Conservation (phyloP, 2,797 vertebrate species). For the Gambelia wislizenii region DNA sequence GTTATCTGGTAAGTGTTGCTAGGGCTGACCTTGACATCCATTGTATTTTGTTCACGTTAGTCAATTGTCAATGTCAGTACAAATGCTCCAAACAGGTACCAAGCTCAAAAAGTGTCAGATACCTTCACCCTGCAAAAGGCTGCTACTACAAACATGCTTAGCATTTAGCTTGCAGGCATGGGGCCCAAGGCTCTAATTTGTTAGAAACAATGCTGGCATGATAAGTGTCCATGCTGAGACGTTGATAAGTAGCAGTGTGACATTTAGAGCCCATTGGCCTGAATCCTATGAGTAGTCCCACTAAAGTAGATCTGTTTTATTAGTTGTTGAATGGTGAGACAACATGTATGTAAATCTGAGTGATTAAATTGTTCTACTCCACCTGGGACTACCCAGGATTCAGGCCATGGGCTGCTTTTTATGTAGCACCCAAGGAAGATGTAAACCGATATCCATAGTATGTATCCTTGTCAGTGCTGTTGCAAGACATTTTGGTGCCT, state of each 20-base stretch:
- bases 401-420: no score
- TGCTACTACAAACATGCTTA: not conserved
- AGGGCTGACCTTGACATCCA: not conserved
- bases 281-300: no score
- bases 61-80: not conserved
- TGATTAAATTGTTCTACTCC: no score
- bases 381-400: no score
- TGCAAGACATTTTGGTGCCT: no score
- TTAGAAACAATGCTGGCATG: not conserved
- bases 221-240: not conserved
- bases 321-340: no score
- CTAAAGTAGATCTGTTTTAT: no score
- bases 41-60: no score
- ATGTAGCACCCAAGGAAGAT: no score
- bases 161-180: not conserved
- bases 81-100: not conserved
- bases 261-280: not conserved
- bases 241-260: not conserved
- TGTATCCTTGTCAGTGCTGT: no score
- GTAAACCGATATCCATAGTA: no score
- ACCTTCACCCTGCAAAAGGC: not conserved
- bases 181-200: not conserved
- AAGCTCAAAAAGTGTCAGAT: not conserved
- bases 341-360: no score
- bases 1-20: slow-evolving; percentile 85